A percentile compares a stretch with the other conserved stretches of the same genome.
phyloP scores from a whole-genome alignment of 2,888 invertebrate genomes.

The Electrophaes corylata region DNA sequence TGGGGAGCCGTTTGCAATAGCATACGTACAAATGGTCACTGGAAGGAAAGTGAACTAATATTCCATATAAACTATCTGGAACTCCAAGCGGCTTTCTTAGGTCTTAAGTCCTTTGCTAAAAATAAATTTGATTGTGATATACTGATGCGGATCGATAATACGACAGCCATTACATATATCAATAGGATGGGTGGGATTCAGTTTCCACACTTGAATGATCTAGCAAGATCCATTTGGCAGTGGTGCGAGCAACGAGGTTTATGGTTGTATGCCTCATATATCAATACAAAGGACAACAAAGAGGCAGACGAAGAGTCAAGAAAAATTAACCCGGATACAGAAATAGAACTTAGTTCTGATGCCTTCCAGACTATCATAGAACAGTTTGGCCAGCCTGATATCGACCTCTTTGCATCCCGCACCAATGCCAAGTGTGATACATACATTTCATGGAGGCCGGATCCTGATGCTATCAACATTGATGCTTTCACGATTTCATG shows the following conservation, averaged over 20 bases:
- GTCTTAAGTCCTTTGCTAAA: background rate
- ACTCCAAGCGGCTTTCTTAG: background rate
- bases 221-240: constrained; percentile 1
- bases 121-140: background rate
- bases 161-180: background rate
- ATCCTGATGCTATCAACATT: background rate
- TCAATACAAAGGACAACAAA: background rate
- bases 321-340: background rate
- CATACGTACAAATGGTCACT: background rate
- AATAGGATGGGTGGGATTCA: background rate
- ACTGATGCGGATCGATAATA: background rate
- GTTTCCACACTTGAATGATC: background rate
- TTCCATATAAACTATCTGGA: background rate
- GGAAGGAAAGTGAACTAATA: background rate
- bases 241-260: background rate
- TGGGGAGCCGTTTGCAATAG: background rate
- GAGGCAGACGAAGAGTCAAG: background rate
- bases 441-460: too few species aligned
- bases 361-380: background rate
- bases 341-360: background rate
- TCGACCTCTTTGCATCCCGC: background rate
- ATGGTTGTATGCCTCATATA: background rate
- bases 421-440: constrained; percentile 2
- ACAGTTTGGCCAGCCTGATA: background rate
- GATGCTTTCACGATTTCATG: background rate